A percentile compares a stretch with the other conserved stretches of the same genome.
Evolutionary conservation across 2,888 invertebrate species (phyloP).

Genomic region (Pachydiplax longipennis): DNA sequence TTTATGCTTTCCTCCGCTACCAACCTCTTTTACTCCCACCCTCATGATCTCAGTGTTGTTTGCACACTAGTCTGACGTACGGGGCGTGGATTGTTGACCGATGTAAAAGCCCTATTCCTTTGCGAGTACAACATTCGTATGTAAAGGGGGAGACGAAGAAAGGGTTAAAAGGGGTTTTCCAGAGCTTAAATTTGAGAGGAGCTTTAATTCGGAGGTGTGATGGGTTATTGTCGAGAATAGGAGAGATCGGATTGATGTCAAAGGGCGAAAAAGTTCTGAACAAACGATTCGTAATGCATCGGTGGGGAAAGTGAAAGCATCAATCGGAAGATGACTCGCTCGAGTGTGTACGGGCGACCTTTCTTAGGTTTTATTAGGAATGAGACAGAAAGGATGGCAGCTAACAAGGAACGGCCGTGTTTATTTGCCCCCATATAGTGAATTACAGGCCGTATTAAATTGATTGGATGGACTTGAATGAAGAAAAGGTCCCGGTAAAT

Average conservation of each 20-base stretch:
- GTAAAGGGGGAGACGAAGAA: background rate
- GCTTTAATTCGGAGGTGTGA: background rate
- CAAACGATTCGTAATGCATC: slow-evolving; percentile 7
- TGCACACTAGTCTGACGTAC: slow-evolving; percentile 22
- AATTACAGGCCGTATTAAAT: too few species aligned
- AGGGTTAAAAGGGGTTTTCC: background rate
- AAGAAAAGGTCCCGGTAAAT: too few species aligned
- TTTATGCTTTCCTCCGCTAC: background rate
- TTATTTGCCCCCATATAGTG: too few species aligned
- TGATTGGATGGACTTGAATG: too few species aligned
- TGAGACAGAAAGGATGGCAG: background rate
- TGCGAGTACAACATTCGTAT: background rate
- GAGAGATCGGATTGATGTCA: background rate
- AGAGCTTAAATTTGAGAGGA: too few species aligned
- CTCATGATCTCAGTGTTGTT: slow-evolving; percentile 32
- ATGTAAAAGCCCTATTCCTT: slow-evolving; percentile 39
- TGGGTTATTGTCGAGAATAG: background rate
- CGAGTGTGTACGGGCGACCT: background rate
- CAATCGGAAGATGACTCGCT: background rate
- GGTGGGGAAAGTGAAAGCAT: background rate
- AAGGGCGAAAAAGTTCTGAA: background rate
- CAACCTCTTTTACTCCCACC: background rate
- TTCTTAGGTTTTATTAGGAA: background rate
- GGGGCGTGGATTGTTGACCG: slow-evolving; percentile 43
- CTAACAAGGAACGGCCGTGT: background rate